Evolutionary conservation across 2,888 invertebrate genomes (phyloP), one percentile per base, ranked within the genome.

Genomic region (Apamea crenata): DNA sequence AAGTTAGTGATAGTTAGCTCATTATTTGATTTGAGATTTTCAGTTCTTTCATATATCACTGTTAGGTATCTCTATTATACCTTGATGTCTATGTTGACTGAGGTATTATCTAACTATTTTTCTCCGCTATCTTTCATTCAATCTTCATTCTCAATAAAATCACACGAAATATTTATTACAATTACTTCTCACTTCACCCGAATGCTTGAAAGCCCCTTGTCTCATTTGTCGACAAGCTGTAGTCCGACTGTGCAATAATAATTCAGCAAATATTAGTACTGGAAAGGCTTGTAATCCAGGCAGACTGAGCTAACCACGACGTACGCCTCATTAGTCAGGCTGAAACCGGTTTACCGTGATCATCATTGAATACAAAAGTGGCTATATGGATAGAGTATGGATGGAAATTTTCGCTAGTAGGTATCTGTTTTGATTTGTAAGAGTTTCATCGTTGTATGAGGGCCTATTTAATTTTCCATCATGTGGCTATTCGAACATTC

Each of bases 241-340:
- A 80, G 61, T 63, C 25, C 32, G n/a, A 29, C 56, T 50, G 32
- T 65, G 65, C 32, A 65, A 59, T 61, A 81, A 74, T 85, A 72
- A 78, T 80, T 74, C 44, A 61, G 73, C 16, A 77, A 81, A 86
- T 74, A 78, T 75, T 71, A 71, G 25, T 71, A 63, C 67, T 81
- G 29, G 25, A 56, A 77, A 56, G 68, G 70, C 53, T 25, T 82
- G 40, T 82, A 63, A 75, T 82, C 80, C 76, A 25, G 32, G 32
- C 44, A 66, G 68, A 78, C 68, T 73, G 63, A 67, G 66, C 73
- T 87, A 87, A 87, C 88, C 80, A 75, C 73, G 77, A 70, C 71
- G 76, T 83, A 73, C 72, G 79, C 50, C 77, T 80, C 85, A 85
- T 89, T 88, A 82, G 77, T 85, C 83, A 80, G 76, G 36, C 56